Evolutionary conservation across 2,888 invertebrate genomes (phyloP), one percentile per base, ranked within the genome.

Genomic region (Galerucella calmariensis): DNA sequence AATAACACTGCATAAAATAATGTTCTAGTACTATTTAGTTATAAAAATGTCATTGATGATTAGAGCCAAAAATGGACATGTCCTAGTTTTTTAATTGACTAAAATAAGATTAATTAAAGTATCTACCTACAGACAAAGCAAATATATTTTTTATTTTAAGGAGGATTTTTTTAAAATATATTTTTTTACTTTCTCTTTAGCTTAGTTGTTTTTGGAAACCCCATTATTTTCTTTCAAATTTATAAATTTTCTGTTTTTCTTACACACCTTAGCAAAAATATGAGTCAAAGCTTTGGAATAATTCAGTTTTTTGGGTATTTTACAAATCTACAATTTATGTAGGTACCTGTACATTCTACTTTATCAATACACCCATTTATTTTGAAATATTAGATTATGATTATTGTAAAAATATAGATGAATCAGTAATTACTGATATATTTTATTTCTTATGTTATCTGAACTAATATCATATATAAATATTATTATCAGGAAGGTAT

Each of bases 11-110:
- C 8, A 35, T 6, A 27, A 2, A 27, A 61, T 35, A 5, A 61
- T 61, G 27, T 12, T 61, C 11, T 3, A 59, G 27, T 11, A 3
- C 20, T 59, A 12, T 61, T 61, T 41, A 41, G 41, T 62, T 48
- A 35, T 70, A 63, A 70, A 63, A 53, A 63, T 72, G 69, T 46
- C 72, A 73, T 69, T 75, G 73, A 44, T 67, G 46, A 69, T 70
- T 75, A 44, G 67, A 56, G 61, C 75, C 69, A 73, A 75, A 72
- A 73, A 75, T 75, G 75, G 75, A n/a, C 72, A 73, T 73, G 75
- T 73, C 73, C 75, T 65, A 69, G 67, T 73, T 75, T 73, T 53
- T 61, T 67, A 53, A 67, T 66, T 72, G 66, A 11, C 56, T 41
- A 51, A 35, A 24, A 8, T 51, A 56, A 63, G 65, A 24, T 65